A percentile compares a stretch with the other conserved stretches of the same genome.
phyloP scores from a whole-genome alignment of 2,797 vertebrate genomes.

The Bovichtus variegatus region DNA sequence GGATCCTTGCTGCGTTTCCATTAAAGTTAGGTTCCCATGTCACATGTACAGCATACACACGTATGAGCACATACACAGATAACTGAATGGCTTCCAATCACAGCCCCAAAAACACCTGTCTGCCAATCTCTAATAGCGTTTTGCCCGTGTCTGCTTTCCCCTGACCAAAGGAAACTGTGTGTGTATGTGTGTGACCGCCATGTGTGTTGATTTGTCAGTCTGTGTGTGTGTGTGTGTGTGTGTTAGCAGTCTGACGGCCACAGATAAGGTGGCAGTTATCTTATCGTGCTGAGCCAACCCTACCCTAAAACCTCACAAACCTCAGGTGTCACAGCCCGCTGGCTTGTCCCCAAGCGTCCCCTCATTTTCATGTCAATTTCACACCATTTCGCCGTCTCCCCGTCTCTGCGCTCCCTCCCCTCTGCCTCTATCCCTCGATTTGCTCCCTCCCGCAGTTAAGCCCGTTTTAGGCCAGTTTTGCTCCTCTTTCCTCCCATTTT shows the following conservation, averaged over 20 bases:
- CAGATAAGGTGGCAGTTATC: constrained; percentile 81
- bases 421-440: constrained; percentile 31
- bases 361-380: constrained; percentile 76
- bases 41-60: background rate
- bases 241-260: constrained; percentile 68
- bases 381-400: constrained; percentile 46
- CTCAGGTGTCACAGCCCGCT: constrained; percentile 68
- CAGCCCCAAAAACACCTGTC: constrained; percentile 60
- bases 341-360: constrained; percentile 54
- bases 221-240: constrained; percentile 39
- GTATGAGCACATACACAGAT: constrained; percentile 3
- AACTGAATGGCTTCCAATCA: constrained; percentile 54
- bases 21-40: background rate
- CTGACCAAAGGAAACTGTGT: constrained; percentile 47
- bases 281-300: constrained; percentile 73
- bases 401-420: constrained; percentile 24
- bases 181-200: constrained; percentile 7
- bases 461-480: constrained; percentile 46
- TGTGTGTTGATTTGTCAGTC: constrained; percentile 46
- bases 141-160: constrained; percentile 36
- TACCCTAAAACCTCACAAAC: constrained; percentile 65
- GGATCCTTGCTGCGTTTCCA: background rate
- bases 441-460: constrained; percentile 48
- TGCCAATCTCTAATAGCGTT: constrained; percentile 61
- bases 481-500: constrained; percentile 24